phyloP scores from a whole-genome alignment of 2,888 invertebrate genomes.

The Phoenoteleia sp. region DNA sequence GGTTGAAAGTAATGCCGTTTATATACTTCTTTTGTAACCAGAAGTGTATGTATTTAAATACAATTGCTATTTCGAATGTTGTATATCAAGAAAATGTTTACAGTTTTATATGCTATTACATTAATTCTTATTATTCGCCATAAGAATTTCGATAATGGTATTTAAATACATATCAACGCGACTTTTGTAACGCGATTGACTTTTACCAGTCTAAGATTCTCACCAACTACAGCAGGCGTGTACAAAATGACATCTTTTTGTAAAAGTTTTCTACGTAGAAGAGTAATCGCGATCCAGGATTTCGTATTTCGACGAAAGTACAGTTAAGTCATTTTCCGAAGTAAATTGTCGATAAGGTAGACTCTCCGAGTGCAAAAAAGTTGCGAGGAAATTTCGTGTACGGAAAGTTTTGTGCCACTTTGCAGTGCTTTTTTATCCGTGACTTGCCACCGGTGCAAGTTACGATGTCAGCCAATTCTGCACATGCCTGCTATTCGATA shows the following conservation, averaged over 20 bases:
- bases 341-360: constrained; percentile 1
- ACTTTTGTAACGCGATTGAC: constrained; percentile 47
- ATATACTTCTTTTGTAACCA: constrained; percentile 3
- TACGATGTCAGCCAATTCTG: constrained; percentile 9
- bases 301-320: background rate
- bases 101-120: constrained; percentile 36
- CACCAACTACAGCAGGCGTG: constrained; percentile 7
- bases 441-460: background rate
- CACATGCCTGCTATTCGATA: constrained; percentile 43
- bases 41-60: constrained; percentile 64
- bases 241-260: constrained; percentile 22
- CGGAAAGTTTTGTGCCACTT: background rate
- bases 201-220: constrained; percentile 21
- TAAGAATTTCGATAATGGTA: constrained; percentile 39
- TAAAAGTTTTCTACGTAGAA: constrained; percentile 19
- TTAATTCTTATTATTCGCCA: constrained; percentile 31
- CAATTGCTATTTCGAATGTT: constrained; percentile 43
- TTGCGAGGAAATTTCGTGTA: background rate
- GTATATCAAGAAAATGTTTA: constrained; percentile 45
- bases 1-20: constrained; percentile 19
- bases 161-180: constrained; percentile 65
- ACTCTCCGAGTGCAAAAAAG: background rate
- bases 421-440: background rate
- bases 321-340: background rate
- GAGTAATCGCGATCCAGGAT: background rate